These are phyloP conservation scores for Aldabrachelys gigantea DNA, from an alignment of 2,113 vertebrate genomes.

Conservation along the genomic window DNA sequence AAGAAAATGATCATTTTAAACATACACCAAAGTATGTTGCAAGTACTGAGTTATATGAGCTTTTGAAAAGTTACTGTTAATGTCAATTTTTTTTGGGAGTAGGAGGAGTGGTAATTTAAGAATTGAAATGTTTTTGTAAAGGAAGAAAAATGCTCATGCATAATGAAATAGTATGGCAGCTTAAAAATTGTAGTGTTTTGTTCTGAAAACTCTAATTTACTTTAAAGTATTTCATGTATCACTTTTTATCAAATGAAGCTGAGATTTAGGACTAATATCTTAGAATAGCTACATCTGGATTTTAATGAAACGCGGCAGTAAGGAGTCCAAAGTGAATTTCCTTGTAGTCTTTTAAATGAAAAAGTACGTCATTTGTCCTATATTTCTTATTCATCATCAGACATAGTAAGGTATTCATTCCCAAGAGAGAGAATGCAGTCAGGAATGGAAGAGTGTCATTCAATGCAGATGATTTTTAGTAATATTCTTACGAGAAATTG, in stretches of 20 bases:
- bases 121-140: neutral
- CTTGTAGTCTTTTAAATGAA: conserved; percentile 65
- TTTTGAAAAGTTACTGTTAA: neutral
- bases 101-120: neutral
- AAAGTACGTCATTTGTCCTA: conserved; percentile 59
- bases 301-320: conserved; percentile 53
- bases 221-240: conserved; percentile 54
- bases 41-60: neutral
- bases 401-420: conserved; percentile 65
- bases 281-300: conserved; percentile 62
- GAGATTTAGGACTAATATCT: conserved; percentile 30
- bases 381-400: conserved; percentile 67
- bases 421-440: conserved; percentile 60
- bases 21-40: neutral
- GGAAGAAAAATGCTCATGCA: neutral
- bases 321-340: conserved; percentile 53
- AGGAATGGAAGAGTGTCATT: conserved; percentile 71
- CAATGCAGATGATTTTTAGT: conserved; percentile 69
- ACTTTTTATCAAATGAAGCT: conserved; percentile 40
- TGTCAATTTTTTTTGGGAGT: neutral
- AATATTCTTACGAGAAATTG: conserved; percentile 71
- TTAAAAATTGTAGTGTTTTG: neutral
- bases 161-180: neutral
- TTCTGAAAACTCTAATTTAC: conserved; percentile 22
- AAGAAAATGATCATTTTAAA: neutral